A percentile compares a stretch with the other conserved stretches of the same genome.
phyloP scores from a whole-genome alignment of 2,797 vertebrate genomes.

The Rhabdomys pumilio region DNA sequence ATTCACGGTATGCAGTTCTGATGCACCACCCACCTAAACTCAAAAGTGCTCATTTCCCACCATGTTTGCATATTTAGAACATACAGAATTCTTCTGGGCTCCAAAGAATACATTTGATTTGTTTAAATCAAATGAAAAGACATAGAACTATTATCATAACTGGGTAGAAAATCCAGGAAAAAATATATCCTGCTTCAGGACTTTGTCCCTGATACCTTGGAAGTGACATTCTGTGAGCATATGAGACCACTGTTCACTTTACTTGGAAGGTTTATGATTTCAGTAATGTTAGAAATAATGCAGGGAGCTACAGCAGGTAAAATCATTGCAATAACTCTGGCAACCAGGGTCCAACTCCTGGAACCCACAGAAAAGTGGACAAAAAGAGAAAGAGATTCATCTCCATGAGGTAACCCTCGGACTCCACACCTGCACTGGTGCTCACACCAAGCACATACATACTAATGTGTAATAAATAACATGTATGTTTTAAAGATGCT shows the following conservation, averaged over 20 bases:
- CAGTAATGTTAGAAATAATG: not conserved
- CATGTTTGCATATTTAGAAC: conserved; percentile 17
- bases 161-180: not conserved
- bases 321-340: not conserved
- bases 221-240: not conserved
- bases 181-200: not conserved
- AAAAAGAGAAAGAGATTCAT: not conserved
- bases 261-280: not conserved
- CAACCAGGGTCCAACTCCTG: not conserved
- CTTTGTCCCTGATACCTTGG: not conserved
- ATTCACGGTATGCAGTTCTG: not conserved
- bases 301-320: not conserved
- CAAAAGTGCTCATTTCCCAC: not conserved
- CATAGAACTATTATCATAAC: conserved; percentile 10
- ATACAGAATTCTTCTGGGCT: conserved; percentile 14
- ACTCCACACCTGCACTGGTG: not conserved
- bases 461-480: not conserved
- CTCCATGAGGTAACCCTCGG: not conserved
- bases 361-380: not conserved
- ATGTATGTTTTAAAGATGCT: not conserved
- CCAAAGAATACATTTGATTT: conserved; percentile 12
- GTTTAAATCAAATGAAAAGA: conserved; percentile 44
- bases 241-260: conserved; percentile 28
- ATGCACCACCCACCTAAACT: not conserved
- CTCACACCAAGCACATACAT: no score